phyloP scores from a whole-genome alignment of 2,888 invertebrate species.

The Griposia aprilina region DNA sequence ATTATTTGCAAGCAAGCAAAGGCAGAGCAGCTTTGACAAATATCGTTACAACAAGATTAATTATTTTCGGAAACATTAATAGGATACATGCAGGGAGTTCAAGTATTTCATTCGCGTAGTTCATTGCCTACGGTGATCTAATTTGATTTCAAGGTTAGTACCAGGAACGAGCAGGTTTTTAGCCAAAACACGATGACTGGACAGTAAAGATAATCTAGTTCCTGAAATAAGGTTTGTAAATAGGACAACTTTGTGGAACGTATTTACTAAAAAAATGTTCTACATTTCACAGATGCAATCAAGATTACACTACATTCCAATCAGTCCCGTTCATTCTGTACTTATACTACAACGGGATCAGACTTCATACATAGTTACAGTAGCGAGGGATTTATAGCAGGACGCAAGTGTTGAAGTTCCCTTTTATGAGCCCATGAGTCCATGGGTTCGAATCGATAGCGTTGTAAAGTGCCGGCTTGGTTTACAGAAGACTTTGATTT shows the following conservation, averaged over 20 bases:
- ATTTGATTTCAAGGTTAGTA: background rate
- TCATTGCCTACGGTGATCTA: background rate
- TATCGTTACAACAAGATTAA: background rate
- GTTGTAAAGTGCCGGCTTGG: constrained; percentile 54
- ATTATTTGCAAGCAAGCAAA: background rate
- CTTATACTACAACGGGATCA: constrained; percentile 33
- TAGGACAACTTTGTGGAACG: background rate
- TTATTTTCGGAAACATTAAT: background rate
- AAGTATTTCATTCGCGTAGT: background rate
- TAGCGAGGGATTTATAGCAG: constrained; percentile 69
- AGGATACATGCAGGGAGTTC: background rate
- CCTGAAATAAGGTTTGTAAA: background rate
- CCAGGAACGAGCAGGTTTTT: background rate
- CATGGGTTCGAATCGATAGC: constrained; percentile 53
- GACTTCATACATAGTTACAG: constrained; percentile 36
- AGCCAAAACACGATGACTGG: background rate
- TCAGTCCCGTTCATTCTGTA: constrained; percentile 18
- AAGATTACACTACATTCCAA: background rate
- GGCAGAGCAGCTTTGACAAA: background rate
- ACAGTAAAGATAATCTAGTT: background rate
- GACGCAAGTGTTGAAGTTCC: constrained; percentile 66
- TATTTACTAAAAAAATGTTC: background rate
- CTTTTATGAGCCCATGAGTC: constrained; percentile 68
- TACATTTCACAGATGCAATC: background rate
- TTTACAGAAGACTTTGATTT: constrained; percentile 57